Conservation (phyloP, 2,888 invertebrate genomes). For the Drosophila flavopinicola region DNA sequence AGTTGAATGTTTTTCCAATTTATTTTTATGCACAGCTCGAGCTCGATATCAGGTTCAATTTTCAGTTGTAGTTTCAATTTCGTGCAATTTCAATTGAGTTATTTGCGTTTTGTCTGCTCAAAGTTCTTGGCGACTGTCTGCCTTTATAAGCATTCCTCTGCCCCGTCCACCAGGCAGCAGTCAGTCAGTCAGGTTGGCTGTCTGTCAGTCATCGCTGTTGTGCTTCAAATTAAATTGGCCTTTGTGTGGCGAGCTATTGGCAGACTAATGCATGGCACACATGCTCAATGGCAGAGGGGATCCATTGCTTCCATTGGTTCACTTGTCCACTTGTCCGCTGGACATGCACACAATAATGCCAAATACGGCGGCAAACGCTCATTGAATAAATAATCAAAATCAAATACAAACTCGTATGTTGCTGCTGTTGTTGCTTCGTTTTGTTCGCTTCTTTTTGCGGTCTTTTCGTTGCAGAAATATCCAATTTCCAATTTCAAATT, state of each 20-base stretch:
- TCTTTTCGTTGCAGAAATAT: constrained; percentile 66
- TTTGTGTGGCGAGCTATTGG: constrained; percentile 58
- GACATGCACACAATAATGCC: constrained; percentile 69
- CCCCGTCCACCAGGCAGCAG: too few species aligned
- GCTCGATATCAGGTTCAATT: constrained; percentile 21
- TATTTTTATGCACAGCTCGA: constrained; percentile 50
- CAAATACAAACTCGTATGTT: constrained; percentile 29
- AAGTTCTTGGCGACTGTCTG: constrained; percentile 49
- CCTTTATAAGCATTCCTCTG: constrained; percentile 8
- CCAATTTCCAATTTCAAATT: constrained; percentile 77
- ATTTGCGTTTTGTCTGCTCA: constrained; percentile 58
- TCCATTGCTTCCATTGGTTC: constrained; percentile 40
- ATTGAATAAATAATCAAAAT: constrained; percentile 77
- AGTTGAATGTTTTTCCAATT: constrained; percentile 55
- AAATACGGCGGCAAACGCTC: constrained; percentile 69
- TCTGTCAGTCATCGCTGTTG: constrained; percentile 30
- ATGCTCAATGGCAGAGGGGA: constrained; percentile 36
- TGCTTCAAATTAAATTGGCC: constrained; percentile 74
- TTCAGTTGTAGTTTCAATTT: constrained; percentile 51
- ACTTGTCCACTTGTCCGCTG: constrained; percentile 38
- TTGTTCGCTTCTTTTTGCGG: constrained; percentile 41
- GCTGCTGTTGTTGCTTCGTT: constrained; percentile 27
- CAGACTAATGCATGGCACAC: constrained; percentile 62
- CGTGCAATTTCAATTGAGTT: constrained; percentile 68
- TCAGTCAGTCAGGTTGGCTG: too few species aligned